Evolutionary conservation across 2,888 invertebrate genomes (phyloP).

Genomic region (Drosophila affinis): DNA sequence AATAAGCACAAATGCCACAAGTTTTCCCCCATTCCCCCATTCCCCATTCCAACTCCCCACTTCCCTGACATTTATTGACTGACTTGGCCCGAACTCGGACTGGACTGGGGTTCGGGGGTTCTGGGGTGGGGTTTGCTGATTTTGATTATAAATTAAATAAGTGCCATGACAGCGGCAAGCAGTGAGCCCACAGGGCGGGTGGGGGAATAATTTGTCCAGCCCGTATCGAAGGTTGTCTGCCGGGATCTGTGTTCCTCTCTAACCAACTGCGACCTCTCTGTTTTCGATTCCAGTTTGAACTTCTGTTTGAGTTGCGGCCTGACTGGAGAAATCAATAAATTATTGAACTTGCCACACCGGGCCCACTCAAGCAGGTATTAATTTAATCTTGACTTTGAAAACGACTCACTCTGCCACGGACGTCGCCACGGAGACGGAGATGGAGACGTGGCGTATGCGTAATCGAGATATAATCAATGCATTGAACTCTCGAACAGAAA

Average conservation of each 20-base stretch:
- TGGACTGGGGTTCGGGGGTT: not conserved
- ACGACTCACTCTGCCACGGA: constrained; percentile 4
- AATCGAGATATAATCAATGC: constrained; percentile 61
- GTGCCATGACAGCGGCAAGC: constrained; percentile 46
- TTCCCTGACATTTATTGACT: constrained; percentile 73
- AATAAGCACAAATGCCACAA: constrained; percentile 75
- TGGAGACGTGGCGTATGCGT: constrained; percentile 37
- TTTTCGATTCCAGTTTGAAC: constrained; percentile 20
- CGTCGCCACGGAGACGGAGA: not conserved
- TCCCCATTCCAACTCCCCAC: not conserved
- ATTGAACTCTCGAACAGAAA: constrained; percentile 54
- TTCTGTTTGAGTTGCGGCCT: constrained; percentile 55
- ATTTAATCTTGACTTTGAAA: constrained; percentile 45
- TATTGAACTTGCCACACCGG: constrained; percentile 47
- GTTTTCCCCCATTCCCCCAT: constrained; percentile 55
- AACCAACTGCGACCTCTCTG: not conserved
- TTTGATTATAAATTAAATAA: constrained; percentile 77
- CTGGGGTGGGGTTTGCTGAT: constrained; percentile 51
- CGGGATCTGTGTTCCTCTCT: not conserved
- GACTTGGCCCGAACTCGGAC: constrained; percentile 5
- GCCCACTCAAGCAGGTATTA: constrained; percentile 36
- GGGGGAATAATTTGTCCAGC: constrained; percentile 28
- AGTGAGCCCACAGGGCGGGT: constrained; percentile 38
- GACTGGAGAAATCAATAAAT: constrained; percentile 65
- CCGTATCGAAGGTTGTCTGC: constrained; percentile 38